These are phyloP conservation scores for Dysmachus trigonus DNA, from an alignment of 2,888 invertebrate species.

Conservation along the genomic window DNA sequence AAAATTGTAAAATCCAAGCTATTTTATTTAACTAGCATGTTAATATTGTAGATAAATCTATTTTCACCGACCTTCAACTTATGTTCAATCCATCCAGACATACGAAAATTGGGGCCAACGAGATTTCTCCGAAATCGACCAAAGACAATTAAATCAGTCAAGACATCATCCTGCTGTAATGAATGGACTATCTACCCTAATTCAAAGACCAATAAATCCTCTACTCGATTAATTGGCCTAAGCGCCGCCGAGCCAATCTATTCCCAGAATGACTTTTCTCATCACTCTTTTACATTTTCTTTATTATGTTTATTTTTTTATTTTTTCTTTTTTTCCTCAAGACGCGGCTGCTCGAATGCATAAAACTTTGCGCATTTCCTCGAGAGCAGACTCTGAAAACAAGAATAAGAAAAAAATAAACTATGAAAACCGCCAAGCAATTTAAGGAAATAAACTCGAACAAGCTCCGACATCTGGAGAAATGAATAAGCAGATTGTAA, in stretches of 20 bases:
- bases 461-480: conserved; percentile 40
- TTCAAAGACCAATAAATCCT: not conserved
- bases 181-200: not conserved
- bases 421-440: conserved; percentile 25
- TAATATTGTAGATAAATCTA: not conserved
- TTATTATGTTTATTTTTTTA: not conserved
- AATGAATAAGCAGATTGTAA: conserved; percentile 44
- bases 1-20: too few species aligned
- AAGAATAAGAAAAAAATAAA: not conserved
- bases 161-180: not conserved
- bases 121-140: not conserved
- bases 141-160: not conserved
- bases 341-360: not conserved
- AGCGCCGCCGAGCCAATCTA: not conserved
- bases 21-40: too few species aligned
- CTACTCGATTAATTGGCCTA: not conserved
- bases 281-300: not conserved
- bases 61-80: not conserved
- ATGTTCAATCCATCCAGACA: not conserved
- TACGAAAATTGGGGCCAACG: not conserved
- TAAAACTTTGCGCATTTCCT: not conserved
- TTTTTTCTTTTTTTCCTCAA: not conserved
- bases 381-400: not conserved
- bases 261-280: not conserved
- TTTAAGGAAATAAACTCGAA: conserved; percentile 42